Evolutionary conservation across 1,140 invertebrate species (phyloP).

Genomic region (Batillaria attramentaria): DNA sequence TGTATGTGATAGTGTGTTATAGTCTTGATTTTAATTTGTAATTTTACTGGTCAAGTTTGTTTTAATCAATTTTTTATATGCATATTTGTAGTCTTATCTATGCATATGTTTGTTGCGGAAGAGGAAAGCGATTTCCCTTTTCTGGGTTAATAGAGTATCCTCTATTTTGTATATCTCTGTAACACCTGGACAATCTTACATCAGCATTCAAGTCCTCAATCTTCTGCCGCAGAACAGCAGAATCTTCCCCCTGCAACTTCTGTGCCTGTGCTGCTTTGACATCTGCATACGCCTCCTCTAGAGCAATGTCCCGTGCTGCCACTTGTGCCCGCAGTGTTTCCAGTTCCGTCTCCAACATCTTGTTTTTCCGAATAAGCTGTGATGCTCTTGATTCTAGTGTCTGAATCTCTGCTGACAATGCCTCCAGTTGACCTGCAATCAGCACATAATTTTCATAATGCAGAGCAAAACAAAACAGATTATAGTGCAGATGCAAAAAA

Average conservation of each 20-base stretch:
- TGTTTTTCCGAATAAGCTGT: slow-evolving; percentile 86
- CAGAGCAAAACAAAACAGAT: neutral
- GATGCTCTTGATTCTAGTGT: slow-evolving; percentile 48
- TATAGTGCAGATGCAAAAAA: neutral
- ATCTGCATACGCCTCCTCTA: slow-evolving; percentile 55
- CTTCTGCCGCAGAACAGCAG: slow-evolving; percentile 53
- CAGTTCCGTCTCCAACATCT: slow-evolving; percentile 78
- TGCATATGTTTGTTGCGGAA: too few relatives aligned
- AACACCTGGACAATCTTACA: slow-evolving; percentile 44
- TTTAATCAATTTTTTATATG: too few relatives aligned
- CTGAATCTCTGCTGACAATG: slow-evolving; percentile 42
- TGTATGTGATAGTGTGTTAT: too few relatives aligned
- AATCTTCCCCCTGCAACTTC: slow-evolving; percentile 34
- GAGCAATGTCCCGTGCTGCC: slow-evolving; percentile 51
- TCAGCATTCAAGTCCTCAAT: slow-evolving; percentile 55
- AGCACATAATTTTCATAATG: neutral
- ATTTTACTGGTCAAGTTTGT: too few relatives aligned
- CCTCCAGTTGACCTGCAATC: slow-evolving; percentile 46
- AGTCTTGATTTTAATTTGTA: too few relatives aligned
- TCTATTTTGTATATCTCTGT: neutral
- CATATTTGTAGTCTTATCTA: too few relatives aligned
- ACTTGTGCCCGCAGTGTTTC: slow-evolving; percentile 68
- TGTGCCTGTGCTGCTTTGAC: slow-evolving; percentile 44
- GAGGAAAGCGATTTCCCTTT: too few relatives aligned
- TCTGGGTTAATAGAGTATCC: too few relatives aligned